Percentiles rank a stretch among this genome's conserved stretches.
phyloP scores from a whole-genome alignment of 2,113 vertebrate genomes.

The Plecotus auritus region DNA sequence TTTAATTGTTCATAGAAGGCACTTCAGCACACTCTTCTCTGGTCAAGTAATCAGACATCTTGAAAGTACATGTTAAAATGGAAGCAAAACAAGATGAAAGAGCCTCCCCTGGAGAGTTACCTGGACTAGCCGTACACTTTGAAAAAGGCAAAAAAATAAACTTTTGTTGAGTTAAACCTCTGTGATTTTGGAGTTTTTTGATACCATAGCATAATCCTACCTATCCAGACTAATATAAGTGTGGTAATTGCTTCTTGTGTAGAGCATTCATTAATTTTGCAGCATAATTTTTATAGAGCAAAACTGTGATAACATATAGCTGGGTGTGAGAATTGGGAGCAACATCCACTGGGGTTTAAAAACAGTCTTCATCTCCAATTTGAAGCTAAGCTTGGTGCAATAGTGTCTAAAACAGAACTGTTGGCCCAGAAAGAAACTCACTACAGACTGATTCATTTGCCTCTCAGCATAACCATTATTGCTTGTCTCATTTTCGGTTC shows the following conservation, averaged over 20 bases:
- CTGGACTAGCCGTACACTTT: neutral
- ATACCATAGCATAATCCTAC: neutral
- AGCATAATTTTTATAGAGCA: neutral
- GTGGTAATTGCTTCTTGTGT: neutral
- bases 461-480: no score
- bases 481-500: no score
- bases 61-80: conserved; percentile 19
- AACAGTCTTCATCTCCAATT: neutral
- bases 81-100: conserved; percentile 20
- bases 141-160: neutral
- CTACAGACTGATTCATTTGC: no score
- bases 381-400: neutral
- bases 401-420: neutral
- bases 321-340: neutral
- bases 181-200: neutral
- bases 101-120: neutral
- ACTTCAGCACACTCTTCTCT: neutral
- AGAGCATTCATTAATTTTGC: conserved; percentile 25
- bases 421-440: no score
- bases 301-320: neutral
- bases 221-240: neutral
- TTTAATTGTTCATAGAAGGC: neutral
- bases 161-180: neutral
- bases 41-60: neutral
- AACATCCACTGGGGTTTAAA: neutral